Evolutionary conservation across 2,113 vertebrate genomes (phyloP).

Genomic region (Aspiorhynchus laticeps): DNA sequence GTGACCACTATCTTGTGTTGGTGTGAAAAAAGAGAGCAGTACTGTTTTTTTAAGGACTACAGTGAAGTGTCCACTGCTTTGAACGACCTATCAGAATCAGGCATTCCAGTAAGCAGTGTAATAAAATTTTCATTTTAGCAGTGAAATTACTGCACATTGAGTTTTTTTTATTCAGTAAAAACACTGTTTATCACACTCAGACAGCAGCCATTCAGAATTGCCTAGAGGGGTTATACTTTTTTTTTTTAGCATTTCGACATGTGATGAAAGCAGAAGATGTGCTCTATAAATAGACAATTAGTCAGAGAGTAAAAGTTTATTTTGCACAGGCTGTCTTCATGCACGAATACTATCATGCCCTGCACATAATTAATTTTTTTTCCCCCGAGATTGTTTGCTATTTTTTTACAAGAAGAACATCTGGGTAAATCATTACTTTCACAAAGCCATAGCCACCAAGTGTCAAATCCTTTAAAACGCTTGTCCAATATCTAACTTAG

Average conservation of each 20-base stretch:
- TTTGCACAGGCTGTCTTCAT: not conserved
- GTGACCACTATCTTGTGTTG: too few relatives aligned
- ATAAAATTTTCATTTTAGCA: too few relatives aligned
- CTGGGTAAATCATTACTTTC: not conserved
- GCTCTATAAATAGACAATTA: constrained; percentile 19
- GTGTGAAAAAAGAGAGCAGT: not conserved
- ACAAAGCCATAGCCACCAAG: not conserved
- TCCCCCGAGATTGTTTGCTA: not conserved
- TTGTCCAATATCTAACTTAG: constrained; percentile 1
- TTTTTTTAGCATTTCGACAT: not conserved
- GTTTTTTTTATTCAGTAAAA: not conserved
- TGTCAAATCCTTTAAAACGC: constrained; percentile 1
- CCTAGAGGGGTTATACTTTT: not conserved
- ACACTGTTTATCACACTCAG: constrained; percentile 9
- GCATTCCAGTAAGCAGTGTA: not conserved
- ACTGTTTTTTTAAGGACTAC: not conserved
- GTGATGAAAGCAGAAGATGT: constrained; percentile 21
- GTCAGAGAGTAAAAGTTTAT: not conserved
- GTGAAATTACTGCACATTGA: not conserved
- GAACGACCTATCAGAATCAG: not conserved
- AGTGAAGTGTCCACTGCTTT: not conserved
- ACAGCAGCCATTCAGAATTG: not conserved
- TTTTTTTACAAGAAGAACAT: not conserved
- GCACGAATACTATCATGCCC: not conserved
- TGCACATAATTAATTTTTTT: not conserved